Evolutionary conservation across 2,888 invertebrate genomes (phyloP).

Genomic region (Koerneria pararmatus): DNA sequence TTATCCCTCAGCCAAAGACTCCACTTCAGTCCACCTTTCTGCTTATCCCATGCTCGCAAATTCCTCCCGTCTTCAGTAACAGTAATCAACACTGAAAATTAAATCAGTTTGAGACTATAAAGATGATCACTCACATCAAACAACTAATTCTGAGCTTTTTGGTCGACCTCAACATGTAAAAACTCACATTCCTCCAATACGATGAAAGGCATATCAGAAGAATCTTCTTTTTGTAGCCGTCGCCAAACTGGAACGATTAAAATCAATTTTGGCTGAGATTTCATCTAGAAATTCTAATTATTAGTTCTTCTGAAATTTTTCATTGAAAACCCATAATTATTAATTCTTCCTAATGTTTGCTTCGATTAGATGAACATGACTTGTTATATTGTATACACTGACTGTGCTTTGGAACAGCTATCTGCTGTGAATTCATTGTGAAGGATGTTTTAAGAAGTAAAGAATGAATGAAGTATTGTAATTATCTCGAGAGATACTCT

Average conservation of each 20-base stretch:
- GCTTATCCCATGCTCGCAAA: conserved; percentile 34
- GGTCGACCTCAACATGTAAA: neutral
- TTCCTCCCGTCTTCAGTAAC: conserved; percentile 32
- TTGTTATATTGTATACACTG: neutral
- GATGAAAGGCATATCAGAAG: no score
- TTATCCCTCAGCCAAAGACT: conserved; percentile 19
- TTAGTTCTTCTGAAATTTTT: no score
- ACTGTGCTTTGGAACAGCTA: no score
- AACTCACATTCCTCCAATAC: conserved; percentile 23
- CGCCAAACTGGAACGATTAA: no score
- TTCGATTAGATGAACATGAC: conserved; percentile 10
- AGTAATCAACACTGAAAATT: conserved; percentile 32
- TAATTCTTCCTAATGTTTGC: no score
- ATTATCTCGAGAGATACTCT: neutral
- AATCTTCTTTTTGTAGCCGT: no score
- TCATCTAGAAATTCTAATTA: no score
- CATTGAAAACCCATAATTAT: no score
- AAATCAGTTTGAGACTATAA: neutral
- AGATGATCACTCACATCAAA: neutral
- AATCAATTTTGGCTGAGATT: no score
- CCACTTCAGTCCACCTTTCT: conserved; percentile 33
- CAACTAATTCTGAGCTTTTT: neutral
- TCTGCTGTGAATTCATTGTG: no score
- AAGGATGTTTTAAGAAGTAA: neutral
- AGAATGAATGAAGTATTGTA: neutral